phyloP scores from a whole-genome alignment of 92 coral and sea anemone genomes.

The Epizoanthus stellaris region DNA sequence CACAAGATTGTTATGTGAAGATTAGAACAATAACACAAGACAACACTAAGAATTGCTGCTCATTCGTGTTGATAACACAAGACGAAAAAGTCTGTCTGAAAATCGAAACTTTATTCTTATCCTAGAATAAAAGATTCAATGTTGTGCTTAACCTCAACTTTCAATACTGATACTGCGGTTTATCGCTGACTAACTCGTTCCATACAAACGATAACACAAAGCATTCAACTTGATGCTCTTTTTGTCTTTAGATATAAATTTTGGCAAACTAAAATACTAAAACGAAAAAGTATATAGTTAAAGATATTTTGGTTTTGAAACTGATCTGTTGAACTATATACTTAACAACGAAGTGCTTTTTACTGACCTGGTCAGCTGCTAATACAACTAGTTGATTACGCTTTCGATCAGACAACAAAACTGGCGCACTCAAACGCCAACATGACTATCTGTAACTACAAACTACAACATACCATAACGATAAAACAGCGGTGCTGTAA shows the following conservation, averaged over 20 bases:
- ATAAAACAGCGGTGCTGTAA: background rate
- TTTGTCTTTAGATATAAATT: no score
- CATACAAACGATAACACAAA: no score
- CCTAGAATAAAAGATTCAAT: no score
- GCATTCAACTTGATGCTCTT: no score
- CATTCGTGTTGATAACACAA: background rate
- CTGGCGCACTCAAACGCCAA: background rate
- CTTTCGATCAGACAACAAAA: no score
- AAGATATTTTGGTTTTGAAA: background rate
- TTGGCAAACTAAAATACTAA: no score
- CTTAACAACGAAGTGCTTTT: background rate
- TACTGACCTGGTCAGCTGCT: no score
- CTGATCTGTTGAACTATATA: background rate
- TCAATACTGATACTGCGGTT: no score
- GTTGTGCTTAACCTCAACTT: no score
- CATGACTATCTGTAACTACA: background rate
- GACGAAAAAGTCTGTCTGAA: background rate
- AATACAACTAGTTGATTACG: background rate
- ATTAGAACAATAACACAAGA: background rate
- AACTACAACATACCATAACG: constrained; percentile 24
- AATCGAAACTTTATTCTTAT: background rate
- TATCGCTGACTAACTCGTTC: no score
- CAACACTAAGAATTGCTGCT: background rate
- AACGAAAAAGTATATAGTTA: background rate
- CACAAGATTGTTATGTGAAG: background rate